Conservation (phyloP, 2,797 vertebrate species). For the Paguma larvata region DNA sequence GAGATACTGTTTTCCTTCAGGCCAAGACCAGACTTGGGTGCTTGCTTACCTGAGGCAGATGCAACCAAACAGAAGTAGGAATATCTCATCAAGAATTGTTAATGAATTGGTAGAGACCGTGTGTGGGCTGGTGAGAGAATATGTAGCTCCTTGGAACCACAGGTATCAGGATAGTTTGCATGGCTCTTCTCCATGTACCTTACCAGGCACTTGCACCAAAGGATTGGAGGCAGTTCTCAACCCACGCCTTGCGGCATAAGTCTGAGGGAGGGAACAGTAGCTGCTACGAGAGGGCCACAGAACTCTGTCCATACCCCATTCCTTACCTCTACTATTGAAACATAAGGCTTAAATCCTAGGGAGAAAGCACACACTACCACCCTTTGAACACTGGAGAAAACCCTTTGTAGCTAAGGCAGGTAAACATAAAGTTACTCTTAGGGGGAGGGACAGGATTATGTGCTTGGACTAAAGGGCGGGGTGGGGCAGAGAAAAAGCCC, state of each 20-base stretch:
- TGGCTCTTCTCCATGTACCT: not conserved
- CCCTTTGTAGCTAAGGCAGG: not conserved
- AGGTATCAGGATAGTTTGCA: not conserved
- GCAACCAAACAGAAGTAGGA: not conserved
- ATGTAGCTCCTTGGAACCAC: not conserved
- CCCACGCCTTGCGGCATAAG: not conserved
- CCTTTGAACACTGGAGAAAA: not conserved
- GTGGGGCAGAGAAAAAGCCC: not conserved
- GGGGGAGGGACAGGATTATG: not conserved
- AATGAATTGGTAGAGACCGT: not conserved
- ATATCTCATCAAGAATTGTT: not conserved
- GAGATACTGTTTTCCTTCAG: not conserved
- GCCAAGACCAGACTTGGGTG: not conserved
- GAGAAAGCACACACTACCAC: not conserved
- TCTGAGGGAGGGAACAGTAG: not conserved
- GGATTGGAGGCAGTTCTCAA: not conserved
- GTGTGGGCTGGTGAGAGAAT: not conserved
- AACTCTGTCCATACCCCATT: not conserved
- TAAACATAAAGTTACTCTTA: not conserved
- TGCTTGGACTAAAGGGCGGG: not conserved
- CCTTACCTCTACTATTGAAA: not conserved
- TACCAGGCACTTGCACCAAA: not conserved
- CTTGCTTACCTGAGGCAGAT: not conserved
- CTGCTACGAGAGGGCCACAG: not conserved
- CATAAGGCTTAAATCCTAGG: not conserved